These are phyloP conservation scores for Neomorphus geoffroyi DNA, from an alignment of 2,797 vertebrate genomes.

Conservation along the genomic window DNA sequence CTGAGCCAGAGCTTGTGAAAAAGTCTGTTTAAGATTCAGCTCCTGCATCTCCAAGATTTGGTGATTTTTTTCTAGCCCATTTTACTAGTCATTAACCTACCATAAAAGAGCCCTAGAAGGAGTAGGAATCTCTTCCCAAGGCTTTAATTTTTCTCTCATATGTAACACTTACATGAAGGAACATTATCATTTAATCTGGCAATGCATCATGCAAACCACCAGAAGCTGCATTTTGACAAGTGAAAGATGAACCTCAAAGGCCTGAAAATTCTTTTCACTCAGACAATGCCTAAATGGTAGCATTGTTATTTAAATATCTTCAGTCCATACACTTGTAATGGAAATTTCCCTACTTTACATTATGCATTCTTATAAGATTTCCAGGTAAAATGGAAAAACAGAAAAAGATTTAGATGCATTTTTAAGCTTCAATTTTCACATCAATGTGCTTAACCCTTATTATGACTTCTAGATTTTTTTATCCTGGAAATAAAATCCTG, in stretches of 20 bases:
- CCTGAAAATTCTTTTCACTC: slow-evolving; percentile 34
- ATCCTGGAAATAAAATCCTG: neutral
- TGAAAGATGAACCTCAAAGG: neutral
- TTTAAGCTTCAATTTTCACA: neutral
- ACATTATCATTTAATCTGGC: slow-evolving; percentile 37
- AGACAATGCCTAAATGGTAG: slow-evolving; percentile 23
- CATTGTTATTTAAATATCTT: slow-evolving; percentile 63
- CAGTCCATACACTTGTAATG: slow-evolving; percentile 15
- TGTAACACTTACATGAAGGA: neutral
- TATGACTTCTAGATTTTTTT: neutral
- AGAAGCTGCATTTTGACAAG: slow-evolving; percentile 9
- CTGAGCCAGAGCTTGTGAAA: neutral
- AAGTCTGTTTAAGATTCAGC: neutral
- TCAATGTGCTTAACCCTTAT: neutral
- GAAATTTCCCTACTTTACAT: neutral
- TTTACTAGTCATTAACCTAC: neutral
- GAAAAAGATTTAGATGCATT: neutral
- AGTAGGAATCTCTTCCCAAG: neutral
- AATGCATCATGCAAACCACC: neutral
- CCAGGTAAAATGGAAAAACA: neutral
- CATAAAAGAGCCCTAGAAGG: neutral
- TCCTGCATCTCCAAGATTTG: neutral
- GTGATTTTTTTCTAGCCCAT: neutral
- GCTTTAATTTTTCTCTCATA: slow-evolving; percentile 3
- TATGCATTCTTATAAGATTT: neutral